Conservation (phyloP, 2,888 invertebrate genomes). For the Parnassius orleans region DNA sequence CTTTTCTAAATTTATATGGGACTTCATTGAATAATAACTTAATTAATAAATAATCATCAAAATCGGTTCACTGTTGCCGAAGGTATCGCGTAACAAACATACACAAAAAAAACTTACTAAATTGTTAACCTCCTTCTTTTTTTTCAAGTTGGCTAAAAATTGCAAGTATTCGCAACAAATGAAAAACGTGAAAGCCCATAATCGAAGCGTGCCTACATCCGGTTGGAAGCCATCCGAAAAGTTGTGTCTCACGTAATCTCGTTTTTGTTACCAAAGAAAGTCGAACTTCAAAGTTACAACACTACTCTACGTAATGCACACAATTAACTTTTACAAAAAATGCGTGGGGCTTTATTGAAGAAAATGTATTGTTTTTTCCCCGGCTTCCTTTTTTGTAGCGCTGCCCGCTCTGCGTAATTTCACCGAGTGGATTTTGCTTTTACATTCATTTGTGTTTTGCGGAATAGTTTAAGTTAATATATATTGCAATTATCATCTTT, state of each 20-base stretch:
- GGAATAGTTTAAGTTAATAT: neutral
- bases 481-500: neutral
- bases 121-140: too few species aligned
- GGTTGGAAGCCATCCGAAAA: constrained; percentile 2
- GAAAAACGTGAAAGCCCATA: constrained; percentile 6
- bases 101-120: too few species aligned
- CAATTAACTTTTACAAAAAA: constrained; percentile 34
- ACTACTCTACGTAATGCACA: constrained; percentile 31
- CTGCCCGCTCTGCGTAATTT: constrained; percentile 8
- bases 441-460: too few species aligned
- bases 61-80: too few species aligned
- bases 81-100: too few species aligned
- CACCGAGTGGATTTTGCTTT: neutral
- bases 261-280: constrained; percentile 37
- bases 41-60: too few species aligned
- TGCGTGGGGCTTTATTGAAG: constrained; percentile 15
- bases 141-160: neutral
- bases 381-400: neutral
- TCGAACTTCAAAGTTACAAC: constrained; percentile 29
- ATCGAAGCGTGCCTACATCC: constrained; percentile 16
- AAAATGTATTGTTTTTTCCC: neutral
- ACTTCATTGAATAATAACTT: too few species aligned
- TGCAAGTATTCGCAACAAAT: neutral
- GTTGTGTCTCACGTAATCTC: constrained; percentile 29
- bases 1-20: too few species aligned